Base-by-base conservation (phyloP, 1,140 invertebrate species). In the Brachionus asplanchnoidis region DNA sequence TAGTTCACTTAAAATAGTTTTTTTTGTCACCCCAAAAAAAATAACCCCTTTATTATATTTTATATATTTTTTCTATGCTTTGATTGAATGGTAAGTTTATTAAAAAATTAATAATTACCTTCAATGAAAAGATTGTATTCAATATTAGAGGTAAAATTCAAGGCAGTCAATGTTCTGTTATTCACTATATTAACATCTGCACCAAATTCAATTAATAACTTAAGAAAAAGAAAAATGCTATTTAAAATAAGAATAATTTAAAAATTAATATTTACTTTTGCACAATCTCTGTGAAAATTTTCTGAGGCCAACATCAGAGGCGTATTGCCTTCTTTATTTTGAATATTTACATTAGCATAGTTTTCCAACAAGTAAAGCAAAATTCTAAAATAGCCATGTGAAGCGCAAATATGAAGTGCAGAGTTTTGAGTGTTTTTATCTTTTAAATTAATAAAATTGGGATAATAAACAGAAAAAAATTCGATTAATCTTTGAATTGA, bases 121-220 rank as follows among this genome's bases (percentile, higher is more conserved):
- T 56, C 5, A 42, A 80, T 20, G 23, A 60, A 60, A 11, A 60
- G 26, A 40, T 65, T 86, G 56, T 88, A 88, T 28, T 89, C 88
- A 68, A 87, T 87, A 86, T 88, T 88, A 82, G 88, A 88, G 3
- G 87, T 85, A n/a, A 86, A 86, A 83, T 89, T 88, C 77, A 89
- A 85, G 32, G 87, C 87, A 9, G 88, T 87, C 23, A 85, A 85
- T n/a, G 86, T 86, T 85, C 86, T 87, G 23, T 85, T 85, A 85
- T 88, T 88, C 32, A 84, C 86, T 53, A 86, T 85, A 79, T 88
- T 87, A 2, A 89, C 86, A 86, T 89, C 88, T 87, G 88, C 89
- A 14, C 88, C 88, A 87, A 88, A 89, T 84, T 89, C 88, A 46
- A 89, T 88, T 36, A 89, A 79, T 53, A 87, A 85, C 88, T 89